phyloP scores from a whole-genome alignment of 2,113 vertebrate species.

The Halcyon malimbica region DNA sequence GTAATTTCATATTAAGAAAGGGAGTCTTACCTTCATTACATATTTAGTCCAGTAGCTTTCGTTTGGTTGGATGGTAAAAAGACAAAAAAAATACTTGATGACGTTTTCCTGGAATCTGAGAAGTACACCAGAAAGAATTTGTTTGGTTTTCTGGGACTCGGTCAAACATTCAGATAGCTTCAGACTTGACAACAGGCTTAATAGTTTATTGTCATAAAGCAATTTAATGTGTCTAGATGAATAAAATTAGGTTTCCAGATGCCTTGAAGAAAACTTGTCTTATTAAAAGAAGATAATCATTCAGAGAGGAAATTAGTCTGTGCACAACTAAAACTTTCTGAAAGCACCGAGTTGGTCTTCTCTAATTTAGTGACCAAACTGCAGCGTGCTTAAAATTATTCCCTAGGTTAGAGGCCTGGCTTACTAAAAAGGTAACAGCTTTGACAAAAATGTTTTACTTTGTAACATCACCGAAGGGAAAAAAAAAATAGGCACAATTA shows the following conservation, averaged over 20 bases:
- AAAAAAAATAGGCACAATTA: background rate
- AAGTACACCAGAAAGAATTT: background rate
- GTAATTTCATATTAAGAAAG: slow-evolving; percentile 10
- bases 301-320: background rate
- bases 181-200: slow-evolving; percentile 20
- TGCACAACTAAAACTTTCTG: background rate
- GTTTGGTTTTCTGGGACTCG: background rate
- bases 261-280: background rate
- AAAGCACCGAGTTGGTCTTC: background rate
- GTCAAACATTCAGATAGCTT: slow-evolving; percentile 12
- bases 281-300: background rate
- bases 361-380: background rate
- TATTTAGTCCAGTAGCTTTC: background rate
- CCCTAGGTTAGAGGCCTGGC: background rate
- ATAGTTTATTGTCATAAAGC: slow-evolving; percentile 1
- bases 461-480: slow-evolving; percentile 26
- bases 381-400: background rate
- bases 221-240: background rate
- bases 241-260: background rate
- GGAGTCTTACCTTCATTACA: background rate
- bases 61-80: slow-evolving; percentile 9
- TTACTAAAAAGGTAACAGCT: slow-evolving; percentile 8
- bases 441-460: background rate
- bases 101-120: background rate
- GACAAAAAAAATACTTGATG: background rate